Evolutionary conservation across 2,888 invertebrate species (phyloP), one percentile per base, ranked within the genome.

Genomic region (Pseudanteris insignis): DNA sequence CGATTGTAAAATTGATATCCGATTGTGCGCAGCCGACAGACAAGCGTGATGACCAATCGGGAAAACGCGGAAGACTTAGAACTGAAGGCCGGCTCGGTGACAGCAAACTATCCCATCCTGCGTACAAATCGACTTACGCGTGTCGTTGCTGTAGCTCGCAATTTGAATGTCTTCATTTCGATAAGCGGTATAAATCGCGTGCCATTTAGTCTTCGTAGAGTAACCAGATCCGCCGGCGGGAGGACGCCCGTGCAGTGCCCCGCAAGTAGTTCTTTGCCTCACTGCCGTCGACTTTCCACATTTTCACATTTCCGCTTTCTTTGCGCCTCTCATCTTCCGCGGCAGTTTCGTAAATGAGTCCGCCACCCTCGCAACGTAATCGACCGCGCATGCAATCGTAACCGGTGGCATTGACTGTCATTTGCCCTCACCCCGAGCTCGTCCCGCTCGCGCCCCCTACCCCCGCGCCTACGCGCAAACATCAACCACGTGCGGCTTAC

Each of bases 351-450:
- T 29, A 47, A 44, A 59, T 34, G 59, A 59, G 30, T 24, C 25
- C 21, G 48, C 33, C 43, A 59, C 51, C 59, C 59, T 51, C 46
- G 46, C 34, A 46, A 38, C 24, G 46, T 44, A 40, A 51, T 40
- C 37, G 58, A 33, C 38, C 47, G 53, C 51, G 53, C 51, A 59
- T 59, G 53, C 59, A 46, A 59, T 53, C 59, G 59, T 53, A 59
- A 51, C 59, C 36, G 40, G 51, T 59, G 59, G 47, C 59, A 53
- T 53, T 59, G 59, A 53, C 58, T 44, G 51, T 37, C 34, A 40
- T 10, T n/a, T n/a, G n/a, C n/a, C n/a, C n/a, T n/a, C n/a, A n/a
- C n/a, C n/a, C n/a, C n/a, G n/a, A n/a, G n/a, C n/a, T n/a, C n/a
- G n/a, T n/a, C n/a, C n/a, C n/a, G n/a, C n/a, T 11, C 8, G 15